A percentile compares a stretch with the other conserved stretches of the same genome.
Evolutionary conservation across 2,797 vertebrate species (phyloP).

Genomic region (Austrolebias charrua): DNA sequence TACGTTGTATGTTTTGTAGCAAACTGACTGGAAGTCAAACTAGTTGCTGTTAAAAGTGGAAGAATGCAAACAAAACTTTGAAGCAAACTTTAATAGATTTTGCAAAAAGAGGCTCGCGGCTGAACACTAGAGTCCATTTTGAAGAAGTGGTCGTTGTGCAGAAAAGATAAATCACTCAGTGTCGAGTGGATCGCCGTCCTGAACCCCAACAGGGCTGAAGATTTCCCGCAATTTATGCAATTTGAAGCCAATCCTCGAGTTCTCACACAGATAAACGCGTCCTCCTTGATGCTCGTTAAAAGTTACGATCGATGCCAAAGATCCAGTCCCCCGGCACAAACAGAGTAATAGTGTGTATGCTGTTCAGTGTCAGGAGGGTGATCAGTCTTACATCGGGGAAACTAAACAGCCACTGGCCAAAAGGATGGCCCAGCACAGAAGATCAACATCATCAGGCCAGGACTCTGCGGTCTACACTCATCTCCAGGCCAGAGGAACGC

Average conservation of each 20-base stretch:
- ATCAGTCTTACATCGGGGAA: too few relatives aligned
- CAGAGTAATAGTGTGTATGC: too few relatives aligned
- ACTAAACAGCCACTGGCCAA: too few relatives aligned
- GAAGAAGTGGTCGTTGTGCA: background rate
- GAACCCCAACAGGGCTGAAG: slow-evolving; percentile 29
- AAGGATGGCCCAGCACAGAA: too few relatives aligned
- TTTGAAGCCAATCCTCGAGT: slow-evolving; percentile 32
- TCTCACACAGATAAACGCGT: slow-evolving; percentile 43
- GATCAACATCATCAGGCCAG: too few relatives aligned
- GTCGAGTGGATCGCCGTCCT: background rate
- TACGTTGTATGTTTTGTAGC: too few relatives aligned
- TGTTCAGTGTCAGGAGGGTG: too few relatives aligned
- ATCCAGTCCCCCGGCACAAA: too few relatives aligned
- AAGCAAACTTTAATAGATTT: background rate
- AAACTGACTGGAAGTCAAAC: too few relatives aligned
- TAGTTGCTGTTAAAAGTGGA: background rate
- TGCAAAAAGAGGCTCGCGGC: background rate
- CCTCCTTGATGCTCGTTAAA: slow-evolving; percentile 1
- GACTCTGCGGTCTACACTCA: too few relatives aligned
- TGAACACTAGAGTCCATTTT: background rate
- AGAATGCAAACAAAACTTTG: background rate
- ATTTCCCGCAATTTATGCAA: slow-evolving; percentile 39
- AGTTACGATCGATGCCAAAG: background rate
- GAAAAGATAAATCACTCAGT: background rate
- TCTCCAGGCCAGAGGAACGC: too few relatives aligned